Conservation (phyloP, 2,888 invertebrate genomes). For the Julus scanicus region DNA sequence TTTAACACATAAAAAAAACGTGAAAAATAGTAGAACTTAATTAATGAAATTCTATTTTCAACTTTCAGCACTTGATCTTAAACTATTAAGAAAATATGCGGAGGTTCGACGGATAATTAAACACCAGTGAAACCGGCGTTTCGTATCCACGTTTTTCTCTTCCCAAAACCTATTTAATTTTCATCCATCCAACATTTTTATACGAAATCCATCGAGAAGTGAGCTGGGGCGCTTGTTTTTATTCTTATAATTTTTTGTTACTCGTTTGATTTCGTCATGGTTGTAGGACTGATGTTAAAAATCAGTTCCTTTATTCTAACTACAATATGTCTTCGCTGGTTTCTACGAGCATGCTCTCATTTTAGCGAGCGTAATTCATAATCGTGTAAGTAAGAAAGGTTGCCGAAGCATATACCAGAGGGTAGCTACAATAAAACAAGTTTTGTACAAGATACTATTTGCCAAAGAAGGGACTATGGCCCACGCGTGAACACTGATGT, state of each 20-base stretch:
- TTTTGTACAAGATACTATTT: constrained; percentile 32
- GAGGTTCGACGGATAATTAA: constrained; percentile 55
- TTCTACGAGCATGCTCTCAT: neutral
- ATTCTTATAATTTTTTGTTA: neutral
- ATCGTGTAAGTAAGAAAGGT: neutral
- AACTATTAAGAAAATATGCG: constrained; percentile 54
- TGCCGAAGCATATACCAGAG: neutral
- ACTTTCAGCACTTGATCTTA: constrained; percentile 54
- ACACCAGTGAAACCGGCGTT: neutral
- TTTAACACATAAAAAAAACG: neutral
- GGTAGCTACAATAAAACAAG: neutral
- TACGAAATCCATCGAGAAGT: constrained; percentile 15
- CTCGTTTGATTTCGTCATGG: neutral
- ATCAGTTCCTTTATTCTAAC: neutral
- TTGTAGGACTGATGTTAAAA: neutral
- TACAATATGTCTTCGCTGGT: neutral
- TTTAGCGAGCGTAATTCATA: neutral
- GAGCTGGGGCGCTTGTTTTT: constrained; percentile 10
- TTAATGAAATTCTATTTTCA: neutral
- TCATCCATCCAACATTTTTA: constrained; percentile 30
- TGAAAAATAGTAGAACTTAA: neutral
- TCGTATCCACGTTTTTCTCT: neutral
- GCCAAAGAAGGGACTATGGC: constrained; percentile 5
- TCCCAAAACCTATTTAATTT: constrained; percentile 16
- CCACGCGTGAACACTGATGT: constrained; percentile 13